A percentile compares a stretch with the other conserved stretches of the same genome.
Conservation (phyloP, 2,888 invertebrate species). For the Drosophila hamatofila region DNA sequence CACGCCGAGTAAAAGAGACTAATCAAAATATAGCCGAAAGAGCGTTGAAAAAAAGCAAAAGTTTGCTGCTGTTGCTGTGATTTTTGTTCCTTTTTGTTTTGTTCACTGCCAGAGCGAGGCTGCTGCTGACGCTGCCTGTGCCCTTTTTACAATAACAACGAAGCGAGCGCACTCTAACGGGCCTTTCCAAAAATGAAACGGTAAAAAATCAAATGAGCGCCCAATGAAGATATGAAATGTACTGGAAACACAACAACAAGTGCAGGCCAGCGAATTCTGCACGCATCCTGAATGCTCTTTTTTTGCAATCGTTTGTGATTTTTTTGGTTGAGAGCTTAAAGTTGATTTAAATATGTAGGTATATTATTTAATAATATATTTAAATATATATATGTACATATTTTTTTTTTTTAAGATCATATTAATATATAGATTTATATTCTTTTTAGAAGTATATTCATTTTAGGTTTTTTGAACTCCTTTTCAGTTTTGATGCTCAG, state of each 20-base stretch:
- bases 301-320: not conserved
- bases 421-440: no score
- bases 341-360: not conserved
- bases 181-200: conserved; percentile 46
- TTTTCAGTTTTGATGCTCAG: not conserved
- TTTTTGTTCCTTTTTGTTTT: conserved; percentile 14
- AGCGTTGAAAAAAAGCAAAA: conserved; percentile 33
- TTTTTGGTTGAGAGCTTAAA: not conserved
- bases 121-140: conserved; percentile 13
- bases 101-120: conserved; percentile 30
- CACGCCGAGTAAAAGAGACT: conserved; percentile 15
- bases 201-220: not conserved
- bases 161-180: conserved; percentile 26
- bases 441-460: not conserved
- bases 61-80: conserved; percentile 11
- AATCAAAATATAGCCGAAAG: conserved; percentile 32
- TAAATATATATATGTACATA: no score
- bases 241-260: not conserved
- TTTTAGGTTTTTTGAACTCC: not conserved
- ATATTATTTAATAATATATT: no score
- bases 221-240: conserved; percentile 18
- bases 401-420: no score
- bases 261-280: not conserved
- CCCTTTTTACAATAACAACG: conserved; percentile 29
- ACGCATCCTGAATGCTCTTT: conserved; percentile 11